A percentile compares a stretch with the other conserved stretches of the same genome.
Evolutionary conservation across 2,797 vertebrate species (phyloP).

Genomic region (Rhadinocentrus ornatus): DNA sequence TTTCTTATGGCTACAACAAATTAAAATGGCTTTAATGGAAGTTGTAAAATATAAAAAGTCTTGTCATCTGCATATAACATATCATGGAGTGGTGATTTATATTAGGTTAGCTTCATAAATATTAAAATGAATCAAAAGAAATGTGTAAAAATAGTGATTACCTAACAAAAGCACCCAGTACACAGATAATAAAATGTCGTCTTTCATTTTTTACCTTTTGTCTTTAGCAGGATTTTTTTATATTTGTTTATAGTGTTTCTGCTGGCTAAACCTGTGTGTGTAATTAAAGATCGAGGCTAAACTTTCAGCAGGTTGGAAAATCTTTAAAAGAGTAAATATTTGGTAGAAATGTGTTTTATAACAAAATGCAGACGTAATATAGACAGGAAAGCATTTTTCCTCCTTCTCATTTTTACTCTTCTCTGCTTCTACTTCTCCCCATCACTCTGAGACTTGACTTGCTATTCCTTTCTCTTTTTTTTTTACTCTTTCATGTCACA

Average conservation of each 20-base stretch:
- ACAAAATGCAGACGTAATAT: constrained; percentile 17
- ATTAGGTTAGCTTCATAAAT: too few species aligned
- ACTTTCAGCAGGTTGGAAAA: constrained; percentile 23
- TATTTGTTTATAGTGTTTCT: background rate
- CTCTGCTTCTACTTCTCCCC: background rate
- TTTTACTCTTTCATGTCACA: background rate
- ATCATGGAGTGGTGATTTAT: too few species aligned
- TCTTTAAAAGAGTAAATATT: constrained; percentile 30
- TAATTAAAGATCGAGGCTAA: constrained; percentile 11
- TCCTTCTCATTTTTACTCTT: background rate
- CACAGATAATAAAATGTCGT: background rate
- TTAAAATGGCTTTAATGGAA: too few species aligned
- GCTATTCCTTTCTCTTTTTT: background rate
- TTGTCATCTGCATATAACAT: too few species aligned
- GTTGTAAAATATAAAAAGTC: too few species aligned
- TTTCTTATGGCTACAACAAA: too few species aligned
- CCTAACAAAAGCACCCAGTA: too few species aligned
- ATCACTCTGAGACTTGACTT: background rate
- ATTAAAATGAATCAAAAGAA: too few species aligned
- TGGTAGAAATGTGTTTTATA: constrained; percentile 17
- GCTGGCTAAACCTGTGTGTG: background rate
- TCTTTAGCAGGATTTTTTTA: background rate
- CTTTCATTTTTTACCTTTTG: background rate
- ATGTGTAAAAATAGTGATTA: too few species aligned
- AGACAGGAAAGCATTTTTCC: background rate